Percentiles rank a stretch among this genome's conserved stretches.
Evolutionary conservation across 2,113 vertebrate genomes (phyloP).

Genomic region (Planiliza haematocheilus): DNA sequence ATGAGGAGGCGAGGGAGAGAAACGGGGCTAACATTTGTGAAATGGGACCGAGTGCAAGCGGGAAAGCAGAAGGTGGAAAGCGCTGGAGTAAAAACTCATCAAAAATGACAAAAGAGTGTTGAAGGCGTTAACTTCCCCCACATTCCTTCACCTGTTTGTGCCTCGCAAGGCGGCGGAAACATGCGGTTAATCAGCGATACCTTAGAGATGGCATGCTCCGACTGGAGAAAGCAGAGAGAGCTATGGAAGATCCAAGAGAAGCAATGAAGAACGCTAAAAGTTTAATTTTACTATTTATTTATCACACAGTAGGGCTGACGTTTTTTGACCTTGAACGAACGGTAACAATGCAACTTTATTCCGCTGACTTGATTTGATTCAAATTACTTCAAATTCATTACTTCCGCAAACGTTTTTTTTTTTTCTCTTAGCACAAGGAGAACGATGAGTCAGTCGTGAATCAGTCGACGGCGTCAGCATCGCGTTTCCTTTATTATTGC

Average conservation of each 20-base stretch:
- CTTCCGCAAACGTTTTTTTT: not conserved
- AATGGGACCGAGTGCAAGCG: conserved; percentile 18
- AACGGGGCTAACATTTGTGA: conserved; percentile 30
- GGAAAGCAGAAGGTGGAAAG: not conserved
- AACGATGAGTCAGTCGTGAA: conserved; percentile 30
- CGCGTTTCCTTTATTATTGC: not conserved
- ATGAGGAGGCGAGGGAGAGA: conserved; percentile 55
- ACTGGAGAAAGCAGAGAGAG: conserved; percentile 38
- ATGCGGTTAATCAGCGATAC: conserved; percentile 59
- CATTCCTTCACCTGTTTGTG: conserved; percentile 3
- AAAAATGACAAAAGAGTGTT: conserved; percentile 27
- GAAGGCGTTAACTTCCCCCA: not conserved
- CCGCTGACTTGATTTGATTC: not conserved
- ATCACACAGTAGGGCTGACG: not conserved
- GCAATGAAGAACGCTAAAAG: not conserved
- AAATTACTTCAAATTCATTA: not conserved
- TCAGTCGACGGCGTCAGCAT: not conserved
- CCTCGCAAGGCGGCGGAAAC: conserved; percentile 39
- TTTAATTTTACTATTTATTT: conserved; percentile 1
- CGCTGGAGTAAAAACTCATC: not conserved
- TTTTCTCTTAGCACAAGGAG: not conserved
- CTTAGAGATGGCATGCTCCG: conserved; percentile 37
- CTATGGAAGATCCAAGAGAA: conserved; percentile 1
- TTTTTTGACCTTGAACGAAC: not conserved
- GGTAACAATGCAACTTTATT: not conserved